Evolutionary conservation across 2,888 invertebrate species (phyloP), one percentile per base, ranked within the genome.

Genomic region (Bombylius major): DNA sequence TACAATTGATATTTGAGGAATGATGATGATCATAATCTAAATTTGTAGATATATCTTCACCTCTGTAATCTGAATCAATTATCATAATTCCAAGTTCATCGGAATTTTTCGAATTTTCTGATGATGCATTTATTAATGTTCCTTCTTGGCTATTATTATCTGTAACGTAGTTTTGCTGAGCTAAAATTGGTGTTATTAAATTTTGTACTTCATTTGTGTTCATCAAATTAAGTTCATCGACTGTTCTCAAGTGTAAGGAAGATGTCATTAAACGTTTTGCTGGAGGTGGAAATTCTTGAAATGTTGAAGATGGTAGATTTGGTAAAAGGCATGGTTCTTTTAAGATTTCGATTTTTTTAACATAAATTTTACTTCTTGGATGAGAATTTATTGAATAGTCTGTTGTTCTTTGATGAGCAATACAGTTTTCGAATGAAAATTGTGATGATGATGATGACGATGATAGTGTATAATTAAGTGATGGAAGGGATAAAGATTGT

Each of bases 211-310:
- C 71, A 54, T 67, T 72, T 55, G 70, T 68, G 47, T 72, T 71
- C 70, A 74, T 71, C 42, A 73, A 62, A 62, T 74, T 74, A 13
- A 74, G 60, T 59, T 74, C 73, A 51, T 73, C 73, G 0, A 74
- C 73, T 0, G 73, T 73, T 32, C 73, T 68, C 34, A 74, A 64
- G 56, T 74, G 73, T 3, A 74, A 59, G 0, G 60, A 61, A 47
- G 63, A 64, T 6, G 70, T 69, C n/a, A 68, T 68, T 11, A 42
- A 11, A 11, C 12, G 8, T 42, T 42, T 50, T 54, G 14, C 45
- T 54, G 8, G 50, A 42, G 14, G 49, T 59, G 58, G 60, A 13
- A 63, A 65, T 36, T 65, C 65, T 45, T 65, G 65, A 34, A 63
- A 62, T 45, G 64, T 34, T 13, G 14, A 32, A 11, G 12, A 42